Evolutionary conservation across 2,888 invertebrate genomes (phyloP), one percentile per base, ranked within the genome.

Genomic region (Byasa hedistus): DNA sequence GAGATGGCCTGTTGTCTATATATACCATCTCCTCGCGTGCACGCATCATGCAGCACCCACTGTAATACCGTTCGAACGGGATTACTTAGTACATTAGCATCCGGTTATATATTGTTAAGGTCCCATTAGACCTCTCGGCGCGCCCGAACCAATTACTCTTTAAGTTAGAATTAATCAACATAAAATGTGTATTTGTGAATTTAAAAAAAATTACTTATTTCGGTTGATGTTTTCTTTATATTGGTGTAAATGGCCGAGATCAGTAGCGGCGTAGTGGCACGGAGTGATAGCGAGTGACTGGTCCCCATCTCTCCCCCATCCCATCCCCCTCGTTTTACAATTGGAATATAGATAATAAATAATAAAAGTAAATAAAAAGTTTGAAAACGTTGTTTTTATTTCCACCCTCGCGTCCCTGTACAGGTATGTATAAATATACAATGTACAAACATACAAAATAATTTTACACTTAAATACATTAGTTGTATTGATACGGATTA

Each of bases 141-240:
- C 82, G 83, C 70, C 75, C 89, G 76, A 75, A 76, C 85, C 83
- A 68, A 67, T 68, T 86, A 84, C 71, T 69, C 75, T 12, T 89
- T 89, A 90, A 87, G 76, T 90, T n/a, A 89, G 88, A 68, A 76
- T 78, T 81, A 86, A 89, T 83, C 88, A 87, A 88, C 89, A 90
- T 89, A 86, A 88, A 90, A 90, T 89, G 90, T 91, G 91, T 91
- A 91, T 86, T 90, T 91, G 91, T 91, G 91, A 89, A 89, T 91
- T 89, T 15, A 39, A 39, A 39, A 27, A 27, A 27, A 27, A 83
- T 86, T 86, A 85, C 82, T 86, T 82, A 86, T 86, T 90, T 90
- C 83, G 88, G 88, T 90, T 89, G 85, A 87, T 83, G 85, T 89
- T 91, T 39, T 87, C 85, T 89, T 89, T 90, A 83, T 83, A 85